Evolutionary conservation across 2,888 invertebrate genomes (phyloP).

Genomic region (Calameuta filiformis): DNA sequence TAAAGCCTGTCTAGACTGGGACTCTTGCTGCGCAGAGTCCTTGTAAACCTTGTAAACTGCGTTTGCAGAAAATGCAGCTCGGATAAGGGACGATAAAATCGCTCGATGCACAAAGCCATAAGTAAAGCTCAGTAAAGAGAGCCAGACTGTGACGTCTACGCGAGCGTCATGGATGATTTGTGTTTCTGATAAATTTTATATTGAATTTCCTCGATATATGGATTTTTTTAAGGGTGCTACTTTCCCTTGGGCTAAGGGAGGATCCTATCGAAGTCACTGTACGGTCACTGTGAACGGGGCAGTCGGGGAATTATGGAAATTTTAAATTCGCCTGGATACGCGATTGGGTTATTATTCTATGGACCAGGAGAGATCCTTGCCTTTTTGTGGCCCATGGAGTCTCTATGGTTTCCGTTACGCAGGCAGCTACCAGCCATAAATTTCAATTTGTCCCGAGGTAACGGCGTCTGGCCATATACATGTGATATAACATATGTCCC

Average conservation of each 20-base stretch:
- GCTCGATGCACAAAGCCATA: background rate
- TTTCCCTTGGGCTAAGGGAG: background rate
- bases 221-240: background rate
- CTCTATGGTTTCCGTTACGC: background rate
- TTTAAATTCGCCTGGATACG: background rate
- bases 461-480: background rate
- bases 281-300: background rate
- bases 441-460: conserved; percentile 3
- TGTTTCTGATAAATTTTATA: background rate
- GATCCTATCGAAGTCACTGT: background rate
- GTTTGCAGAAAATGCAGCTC: background rate
- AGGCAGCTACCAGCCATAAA: background rate
- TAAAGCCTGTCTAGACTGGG: background rate
- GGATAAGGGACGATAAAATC: background rate
- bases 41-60: background rate
- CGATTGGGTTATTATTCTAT: background rate
- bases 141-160: background rate
- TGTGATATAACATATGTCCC: background rate
- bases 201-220: background rate
- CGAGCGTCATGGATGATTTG: background rate
- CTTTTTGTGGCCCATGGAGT: background rate
- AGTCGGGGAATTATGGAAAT: background rate
- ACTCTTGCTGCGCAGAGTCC: background rate
- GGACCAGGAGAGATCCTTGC: background rate
- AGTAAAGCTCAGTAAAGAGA: background rate